Evolutionary conservation across 2,888 invertebrate genomes (phyloP).

Genomic region (Merodon equestris): DNA sequence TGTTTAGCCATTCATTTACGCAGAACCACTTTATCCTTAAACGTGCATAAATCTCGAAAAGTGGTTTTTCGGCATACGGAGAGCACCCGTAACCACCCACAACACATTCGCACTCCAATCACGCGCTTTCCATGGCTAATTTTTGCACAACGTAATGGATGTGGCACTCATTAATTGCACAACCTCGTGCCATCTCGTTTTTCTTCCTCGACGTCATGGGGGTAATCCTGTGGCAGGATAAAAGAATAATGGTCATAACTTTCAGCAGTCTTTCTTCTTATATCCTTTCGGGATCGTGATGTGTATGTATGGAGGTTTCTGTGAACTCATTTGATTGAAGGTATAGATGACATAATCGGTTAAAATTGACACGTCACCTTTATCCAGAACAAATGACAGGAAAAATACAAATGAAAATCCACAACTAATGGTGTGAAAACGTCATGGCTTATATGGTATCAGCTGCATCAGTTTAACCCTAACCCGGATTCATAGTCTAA

Average conservation of each 20-base stretch:
- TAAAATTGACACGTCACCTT: slow-evolving; percentile 61
- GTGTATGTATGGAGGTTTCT: slow-evolving; percentile 8
- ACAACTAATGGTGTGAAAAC: slow-evolving; percentile 68
- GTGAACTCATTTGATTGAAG: slow-evolving; percentile 34
- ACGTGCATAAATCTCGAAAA: slow-evolving; percentile 67
- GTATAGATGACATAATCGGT: slow-evolving; percentile 32
- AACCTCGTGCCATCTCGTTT: slow-evolving; percentile 20
- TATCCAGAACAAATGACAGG: slow-evolving; percentile 9
- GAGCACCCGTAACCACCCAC: not conserved
- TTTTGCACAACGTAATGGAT: slow-evolving; percentile 52
- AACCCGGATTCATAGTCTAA: not conserved
- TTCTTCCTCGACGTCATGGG: slow-evolving; percentile 17
- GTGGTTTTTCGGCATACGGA: slow-evolving; percentile 51
- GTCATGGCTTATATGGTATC: slow-evolving; percentile 55
- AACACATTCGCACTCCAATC: not conserved
- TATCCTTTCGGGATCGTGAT: not conserved
- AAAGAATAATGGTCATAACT: slow-evolving; percentile 67
- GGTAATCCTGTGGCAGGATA: slow-evolving; percentile 47
- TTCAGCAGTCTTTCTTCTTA: slow-evolving; percentile 42
- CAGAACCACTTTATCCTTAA: slow-evolving; percentile 62
- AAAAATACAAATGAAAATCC: slow-evolving; percentile 36
- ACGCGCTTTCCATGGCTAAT: slow-evolving; percentile 43
- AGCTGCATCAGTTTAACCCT: slow-evolving; percentile 61
- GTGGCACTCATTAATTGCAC: slow-evolving; percentile 68
- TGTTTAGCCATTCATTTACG: slow-evolving; percentile 67